Conservation (phyloP, 2,888 invertebrate genomes). For the Eudasyphora cyanicolor region DNA sequence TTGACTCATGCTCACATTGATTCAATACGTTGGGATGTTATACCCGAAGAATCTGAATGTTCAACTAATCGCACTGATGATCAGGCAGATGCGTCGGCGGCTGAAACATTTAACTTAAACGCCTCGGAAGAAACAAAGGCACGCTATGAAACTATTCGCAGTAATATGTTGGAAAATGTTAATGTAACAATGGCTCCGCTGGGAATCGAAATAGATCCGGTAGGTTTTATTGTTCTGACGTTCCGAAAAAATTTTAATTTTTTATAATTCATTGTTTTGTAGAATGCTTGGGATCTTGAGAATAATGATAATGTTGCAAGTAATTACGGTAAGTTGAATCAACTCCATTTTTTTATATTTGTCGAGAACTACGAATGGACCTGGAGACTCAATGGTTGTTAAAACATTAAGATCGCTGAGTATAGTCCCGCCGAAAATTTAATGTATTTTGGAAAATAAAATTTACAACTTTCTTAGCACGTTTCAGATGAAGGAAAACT, state of each 20-base stretch:
- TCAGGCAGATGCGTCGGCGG: constrained; percentile 48
- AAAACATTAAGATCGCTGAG: no score
- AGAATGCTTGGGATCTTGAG: constrained; percentile 84
- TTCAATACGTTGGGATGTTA: constrained; percentile 75
- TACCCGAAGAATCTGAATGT: constrained; percentile 72
- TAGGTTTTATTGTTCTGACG: constrained; percentile 77
- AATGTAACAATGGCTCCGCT: constrained; percentile 81
- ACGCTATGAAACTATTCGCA: constrained; percentile 76
- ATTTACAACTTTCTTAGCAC: no score
- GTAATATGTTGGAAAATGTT: constrained; percentile 74
- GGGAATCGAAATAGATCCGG: constrained; percentile 86
- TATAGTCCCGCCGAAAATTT: no score
- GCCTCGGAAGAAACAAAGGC: constrained; percentile 73
- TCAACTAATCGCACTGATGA: constrained; percentile 50
- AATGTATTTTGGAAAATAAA: no score
- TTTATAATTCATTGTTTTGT: constrained; percentile 63
- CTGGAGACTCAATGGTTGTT: no score
- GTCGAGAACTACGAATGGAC: no score
- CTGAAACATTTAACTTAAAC: constrained; percentile 73
- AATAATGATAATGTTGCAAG: constrained; percentile 62
- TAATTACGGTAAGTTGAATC: constrained; percentile 53
- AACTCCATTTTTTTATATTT: no score
- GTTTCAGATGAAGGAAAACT: no score
- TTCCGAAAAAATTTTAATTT: constrained; percentile 15
- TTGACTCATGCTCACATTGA: constrained; percentile 63